Base-by-base conservation (phyloP, 92 coral and sea anemone species). In the Parazoanthus darwini region DNA sequence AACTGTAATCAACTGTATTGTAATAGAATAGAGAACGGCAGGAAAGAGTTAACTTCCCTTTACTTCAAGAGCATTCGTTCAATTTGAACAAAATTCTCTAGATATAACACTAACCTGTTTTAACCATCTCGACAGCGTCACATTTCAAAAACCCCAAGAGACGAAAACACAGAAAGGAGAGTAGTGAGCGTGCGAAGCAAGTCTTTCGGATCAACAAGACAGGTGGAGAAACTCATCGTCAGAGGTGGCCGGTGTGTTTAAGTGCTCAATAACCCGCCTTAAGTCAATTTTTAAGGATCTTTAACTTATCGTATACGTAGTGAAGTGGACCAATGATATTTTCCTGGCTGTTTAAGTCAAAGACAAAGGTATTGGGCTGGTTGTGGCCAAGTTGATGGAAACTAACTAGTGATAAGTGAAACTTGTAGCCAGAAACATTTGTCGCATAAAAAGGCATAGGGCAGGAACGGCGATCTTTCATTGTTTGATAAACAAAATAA, bases 91-190 rank as follows among this genome's bases (percentile, higher is more conserved):
- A 63, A 63, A 3, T 0, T 0, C 70, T 39, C 23, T 20, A 29
- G 26, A 46, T 0, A 23, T 3, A 35, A 71, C 26, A 84, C 87
- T 72, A 75, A 84, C 87, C 87, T 84, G 79, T 26, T 29, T 43
- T 71, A 18, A 23, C 79, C 87, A 84, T 84, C 85, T 59, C 44
- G 44, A 23, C 0, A 26, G 66, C 23, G 35, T 44, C 68, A 71
- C 59, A 84, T 54, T 70, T 71, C 87, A 8, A 84, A 29, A 44
- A 33, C 50, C 6, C 48, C 72, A 20, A 80, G 43, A 56, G 72
- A 29, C 20, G 43, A 80, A 80, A 77, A 77, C 46, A n/a, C 33
- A 23, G 38, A 20, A 4, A 39, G 7, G 42, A 16, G n/a, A 59
- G 18, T 29, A 36, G 2, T 6, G 35, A 54, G 72, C 43, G 5